Conservation (phyloP, 2,113 vertebrate genomes). For the Poecile atricapillus region DNA sequence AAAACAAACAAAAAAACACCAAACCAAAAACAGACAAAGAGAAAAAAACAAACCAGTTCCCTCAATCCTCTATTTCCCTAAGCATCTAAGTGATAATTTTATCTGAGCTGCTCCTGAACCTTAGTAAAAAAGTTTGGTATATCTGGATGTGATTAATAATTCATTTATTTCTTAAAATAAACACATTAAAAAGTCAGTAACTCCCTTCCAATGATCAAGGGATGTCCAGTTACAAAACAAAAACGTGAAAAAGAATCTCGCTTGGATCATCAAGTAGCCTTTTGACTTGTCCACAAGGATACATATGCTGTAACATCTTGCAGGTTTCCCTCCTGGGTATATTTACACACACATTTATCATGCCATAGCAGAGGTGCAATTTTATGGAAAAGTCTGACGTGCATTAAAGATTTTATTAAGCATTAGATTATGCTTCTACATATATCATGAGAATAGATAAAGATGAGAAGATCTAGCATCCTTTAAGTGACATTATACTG, state of each 20-base stretch:
- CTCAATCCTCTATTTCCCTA: neutral
- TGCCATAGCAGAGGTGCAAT: neutral
- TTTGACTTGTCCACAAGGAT: neutral
- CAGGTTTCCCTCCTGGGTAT: neutral
- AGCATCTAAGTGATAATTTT: neutral
- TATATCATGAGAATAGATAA: conserved; percentile 11
- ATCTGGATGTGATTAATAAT: neutral
- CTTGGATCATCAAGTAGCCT: neutral
- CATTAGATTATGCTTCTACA: conserved; percentile 11
- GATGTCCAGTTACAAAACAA: neutral
- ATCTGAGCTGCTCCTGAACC: neutral
- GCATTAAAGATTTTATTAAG: conserved; percentile 49
- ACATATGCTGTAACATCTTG: neutral
- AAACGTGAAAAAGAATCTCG: neutral
- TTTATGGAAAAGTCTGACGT: conserved; percentile 7
- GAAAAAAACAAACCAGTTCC: neutral
- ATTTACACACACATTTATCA: neutral
- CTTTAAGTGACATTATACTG: conserved; percentile 23
- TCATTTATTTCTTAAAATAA: neutral
- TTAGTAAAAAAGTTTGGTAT: neutral
- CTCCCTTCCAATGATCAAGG: conserved; percentile 1
- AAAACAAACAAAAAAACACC: neutral
- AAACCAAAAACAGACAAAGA: neutral
- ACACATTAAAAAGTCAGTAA: neutral
- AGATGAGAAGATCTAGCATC: conserved; percentile 8